These are phyloP conservation scores for Trinectes maculatus DNA, from an alignment of 2,113 vertebrate genomes.

Conservation along the genomic window DNA sequence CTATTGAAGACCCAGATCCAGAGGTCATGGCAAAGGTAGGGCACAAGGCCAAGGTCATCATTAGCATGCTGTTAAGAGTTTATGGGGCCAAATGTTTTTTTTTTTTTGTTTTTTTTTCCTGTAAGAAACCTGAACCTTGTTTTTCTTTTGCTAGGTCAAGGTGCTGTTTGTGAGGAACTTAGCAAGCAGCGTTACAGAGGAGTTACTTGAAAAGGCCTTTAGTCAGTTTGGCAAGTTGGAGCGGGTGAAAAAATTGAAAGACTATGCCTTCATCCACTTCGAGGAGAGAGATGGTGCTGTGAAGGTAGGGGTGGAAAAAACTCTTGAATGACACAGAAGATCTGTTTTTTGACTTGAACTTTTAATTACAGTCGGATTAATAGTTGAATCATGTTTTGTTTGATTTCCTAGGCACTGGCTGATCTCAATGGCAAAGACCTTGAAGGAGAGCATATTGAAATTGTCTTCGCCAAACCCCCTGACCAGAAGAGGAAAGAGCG, in stretches of 20 bases:
- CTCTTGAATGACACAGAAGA: too few relatives aligned
- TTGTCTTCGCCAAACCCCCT: constrained; percentile 98
- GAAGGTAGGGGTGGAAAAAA: constrained; percentile 86
- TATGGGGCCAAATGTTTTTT: not conserved
- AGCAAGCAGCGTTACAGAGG: constrained; percentile 96
- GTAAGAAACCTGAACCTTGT: not conserved
- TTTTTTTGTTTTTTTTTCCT: not conserved
- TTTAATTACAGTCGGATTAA: not conserved
- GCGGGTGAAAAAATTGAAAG: constrained; percentile 98
- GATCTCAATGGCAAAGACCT: constrained; percentile 99
- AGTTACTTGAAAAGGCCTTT: constrained; percentile 98
- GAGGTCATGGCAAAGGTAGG: constrained; percentile 99
- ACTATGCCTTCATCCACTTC: constrained; percentile 99
- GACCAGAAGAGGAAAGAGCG: constrained; percentile 99
- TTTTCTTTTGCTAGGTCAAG: constrained; percentile 86
- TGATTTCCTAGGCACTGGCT: constrained; percentile 88
- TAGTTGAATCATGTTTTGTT: not conserved
- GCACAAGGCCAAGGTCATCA: not conserved
- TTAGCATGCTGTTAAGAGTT: not conserved
- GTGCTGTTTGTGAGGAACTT: constrained; percentile 98
- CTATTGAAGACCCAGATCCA: constrained; percentile 98
- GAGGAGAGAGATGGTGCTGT: constrained; percentile 97
- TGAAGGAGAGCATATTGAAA: constrained; percentile 99
- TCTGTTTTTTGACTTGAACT: not conserved
- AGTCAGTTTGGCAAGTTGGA: constrained; percentile 98